phyloP scores from a whole-genome alignment of 53 echinoderm and acorn worm species.

The Holothuria leucospilota region DNA sequence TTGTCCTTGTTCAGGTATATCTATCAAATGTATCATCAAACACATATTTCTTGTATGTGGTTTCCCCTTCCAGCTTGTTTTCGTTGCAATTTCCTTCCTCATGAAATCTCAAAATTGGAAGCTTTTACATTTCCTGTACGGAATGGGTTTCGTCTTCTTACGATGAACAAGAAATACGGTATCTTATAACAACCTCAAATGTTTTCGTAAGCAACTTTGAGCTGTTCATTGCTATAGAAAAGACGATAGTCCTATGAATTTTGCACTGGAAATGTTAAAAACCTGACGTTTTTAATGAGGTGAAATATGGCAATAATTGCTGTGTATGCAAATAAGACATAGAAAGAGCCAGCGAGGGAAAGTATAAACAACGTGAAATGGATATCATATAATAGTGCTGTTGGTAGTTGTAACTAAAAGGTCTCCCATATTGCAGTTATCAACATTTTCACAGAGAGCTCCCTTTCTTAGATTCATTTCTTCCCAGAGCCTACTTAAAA shows the following conservation, averaged over 20 bases:
- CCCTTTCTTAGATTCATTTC: too few relatives aligned
- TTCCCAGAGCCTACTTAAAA: too few relatives aligned
- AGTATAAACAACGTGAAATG: too few relatives aligned
- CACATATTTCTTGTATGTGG: conserved; percentile 22
- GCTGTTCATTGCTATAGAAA: not conserved
- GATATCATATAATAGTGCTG: too few relatives aligned
- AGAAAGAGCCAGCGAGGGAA: too few relatives aligned
- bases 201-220: not conserved
- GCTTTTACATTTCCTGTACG: conserved; percentile 36
- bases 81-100: conserved; percentile 39
- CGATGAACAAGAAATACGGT: conserved; percentile 3
- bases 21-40: conserved; percentile 33
- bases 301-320: too few relatives aligned
- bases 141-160: conserved; percentile 18
- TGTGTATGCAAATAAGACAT: too few relatives aligned
- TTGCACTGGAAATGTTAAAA: not conserved
- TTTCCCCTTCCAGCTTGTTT: conserved; percentile 36
- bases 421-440: too few relatives aligned
- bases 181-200: not conserved
- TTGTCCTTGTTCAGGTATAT: too few relatives aligned
- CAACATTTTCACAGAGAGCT: too few relatives aligned
- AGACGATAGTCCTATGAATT: not conserved
- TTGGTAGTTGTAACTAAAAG: too few relatives aligned
- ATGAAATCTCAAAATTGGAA: conserved; percentile 35
- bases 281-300: too few relatives aligned